phyloP scores from a whole-genome alignment of 1,140 invertebrate genomes.

The Cydia strobilella region DNA sequence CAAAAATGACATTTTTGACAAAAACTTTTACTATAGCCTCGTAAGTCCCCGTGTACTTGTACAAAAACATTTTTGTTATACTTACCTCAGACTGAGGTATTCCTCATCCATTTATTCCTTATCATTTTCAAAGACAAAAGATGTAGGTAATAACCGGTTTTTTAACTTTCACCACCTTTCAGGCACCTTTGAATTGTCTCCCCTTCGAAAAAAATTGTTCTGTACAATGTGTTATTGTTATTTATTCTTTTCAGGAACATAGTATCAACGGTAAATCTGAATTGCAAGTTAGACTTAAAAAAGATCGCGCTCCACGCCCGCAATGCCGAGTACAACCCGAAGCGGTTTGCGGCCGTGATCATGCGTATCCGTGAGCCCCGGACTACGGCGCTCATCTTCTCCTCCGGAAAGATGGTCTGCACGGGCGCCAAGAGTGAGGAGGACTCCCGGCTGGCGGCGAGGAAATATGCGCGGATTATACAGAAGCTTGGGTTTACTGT shows the following conservation, averaged over 20 bases:
- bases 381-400: constrained; percentile 99
- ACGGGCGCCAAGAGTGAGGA: constrained; percentile 99
- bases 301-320: constrained; percentile 99
- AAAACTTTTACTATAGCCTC: too few species aligned
- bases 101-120: too few species aligned
- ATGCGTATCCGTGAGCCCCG: constrained; percentile 99
- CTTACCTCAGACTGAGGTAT: too few species aligned
- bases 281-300: constrained; percentile 97
- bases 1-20: too few species aligned
- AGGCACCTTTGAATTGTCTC: too few species aligned
- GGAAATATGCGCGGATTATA: constrained; percentile 99
- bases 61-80: too few species aligned
- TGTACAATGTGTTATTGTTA: neutral
- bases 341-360: constrained; percentile 99
- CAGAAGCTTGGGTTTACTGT: constrained; percentile 98
- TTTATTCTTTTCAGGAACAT: constrained; percentile 89
- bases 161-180: too few species aligned
- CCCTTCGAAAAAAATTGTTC: too few species aligned
- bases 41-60: too few species aligned
- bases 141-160: too few species aligned
- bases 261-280: constrained; percentile 98
- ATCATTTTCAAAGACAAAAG: too few species aligned
- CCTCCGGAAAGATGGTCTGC: constrained; percentile 99
- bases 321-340: constrained; percentile 99
- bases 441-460: constrained; percentile 96